Evolutionary conservation across 1,140 invertebrate species (phyloP), one percentile per base, ranked within the genome.

Genomic region (Drosophila kohkoa): DNA sequence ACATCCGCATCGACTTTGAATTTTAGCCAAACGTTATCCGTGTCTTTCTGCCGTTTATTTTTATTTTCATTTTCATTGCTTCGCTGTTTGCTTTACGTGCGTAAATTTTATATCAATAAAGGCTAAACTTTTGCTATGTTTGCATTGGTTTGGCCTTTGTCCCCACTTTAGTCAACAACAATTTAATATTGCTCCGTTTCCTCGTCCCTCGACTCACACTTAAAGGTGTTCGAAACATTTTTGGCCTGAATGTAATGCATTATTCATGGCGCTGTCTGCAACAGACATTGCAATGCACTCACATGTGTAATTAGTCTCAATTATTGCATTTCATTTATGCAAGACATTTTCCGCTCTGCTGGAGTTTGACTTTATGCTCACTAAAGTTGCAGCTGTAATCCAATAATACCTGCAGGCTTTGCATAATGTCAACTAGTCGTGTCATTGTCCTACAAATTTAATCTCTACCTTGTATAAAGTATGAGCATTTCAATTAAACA

Each of bases 21-120:
- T 66, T 48, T 62, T 11, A 16, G 66, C 32, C n/a, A 54, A 32
- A 41, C 35, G 10, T 60, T 30, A 25, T 69, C 1, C 16, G 43
- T 49, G 20, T 45, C 6, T 51, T 69, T 55, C 10, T 35, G 5
- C 7, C 58, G 15, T 64, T 59, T 72, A 38, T 30, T 71, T 59
- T 68, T 28, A 57, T 25, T 35, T 38, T 54, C n/a, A 16, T 30
- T 11, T 35, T 38, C 3, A 45, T 32, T 64, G n/a, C 16, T 30
- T 66, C 66, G 66, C 55, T 77, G 75, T 77, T 77, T 74, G 75
- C 70, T 66, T 74, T 74, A 77, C 70, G 75, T 77, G 75, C 75
- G 70, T 74, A 60, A 62, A 74, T 74, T 73, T 77, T 77, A 45
- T 77, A 74, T 77, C 57, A 74, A 74, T 74, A 74, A 66, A 46